These are phyloP conservation scores for Stomatorhinus walkeri DNA, from an alignment of 2,797 vertebrate species.

Conservation along the genomic window DNA sequence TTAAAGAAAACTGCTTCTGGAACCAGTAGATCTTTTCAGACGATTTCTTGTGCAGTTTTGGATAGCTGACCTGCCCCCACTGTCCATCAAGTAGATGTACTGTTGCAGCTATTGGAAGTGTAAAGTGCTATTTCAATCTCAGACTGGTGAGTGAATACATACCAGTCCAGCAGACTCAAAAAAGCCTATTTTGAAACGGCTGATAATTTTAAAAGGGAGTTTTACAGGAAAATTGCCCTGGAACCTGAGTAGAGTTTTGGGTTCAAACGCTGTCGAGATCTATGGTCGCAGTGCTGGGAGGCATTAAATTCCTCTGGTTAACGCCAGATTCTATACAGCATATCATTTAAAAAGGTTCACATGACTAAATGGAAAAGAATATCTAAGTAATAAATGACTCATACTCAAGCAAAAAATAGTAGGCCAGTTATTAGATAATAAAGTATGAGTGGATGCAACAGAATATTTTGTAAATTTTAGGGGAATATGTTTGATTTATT, in stretches of 20 bases:
- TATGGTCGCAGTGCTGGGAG: not conserved
- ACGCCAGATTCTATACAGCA: not conserved
- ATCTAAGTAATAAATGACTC: not conserved
- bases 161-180: not conserved
- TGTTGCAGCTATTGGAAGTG: not conserved
- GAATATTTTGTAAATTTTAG: not conserved
- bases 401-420: not conserved
- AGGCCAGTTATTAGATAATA: not conserved
- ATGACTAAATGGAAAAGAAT: not conserved
- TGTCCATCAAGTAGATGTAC: not conserved
- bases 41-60: not conserved
- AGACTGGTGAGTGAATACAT: not conserved
- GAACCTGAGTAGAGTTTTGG: not conserved
- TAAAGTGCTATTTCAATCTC: not conserved
- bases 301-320: constrained; percentile 2
- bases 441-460: not conserved
- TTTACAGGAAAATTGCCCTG: not conserved
- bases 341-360: not conserved
- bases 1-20: not conserved
- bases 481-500: not conserved
- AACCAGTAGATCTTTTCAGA: not conserved
- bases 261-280: not conserved
- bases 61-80: not conserved
- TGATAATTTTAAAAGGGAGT: not conserved
- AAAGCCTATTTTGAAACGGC: not conserved